A percentile compares a stretch with the other conserved stretches of the same genome.
These are phyloP conservation scores for Muscicapa adusta DNA, from an alignment of 2,113 vertebrate species.

Conservation along the genomic window DNA sequence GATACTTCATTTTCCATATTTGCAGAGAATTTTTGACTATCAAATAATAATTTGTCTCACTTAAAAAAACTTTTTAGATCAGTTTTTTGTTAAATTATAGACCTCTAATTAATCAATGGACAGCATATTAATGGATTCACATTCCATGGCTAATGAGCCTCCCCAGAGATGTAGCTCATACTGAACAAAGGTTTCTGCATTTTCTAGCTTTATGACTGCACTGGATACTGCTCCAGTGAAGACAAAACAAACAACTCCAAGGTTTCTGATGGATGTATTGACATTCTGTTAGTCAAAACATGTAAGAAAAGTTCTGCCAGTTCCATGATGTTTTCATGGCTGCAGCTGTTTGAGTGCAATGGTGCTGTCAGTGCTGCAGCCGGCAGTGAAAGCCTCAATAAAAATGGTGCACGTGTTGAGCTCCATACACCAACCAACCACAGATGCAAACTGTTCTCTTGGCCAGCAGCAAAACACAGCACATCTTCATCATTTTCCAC, in stretches of 20 bases:
- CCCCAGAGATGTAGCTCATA: background rate
- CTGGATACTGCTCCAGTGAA: constrained; percentile 34
- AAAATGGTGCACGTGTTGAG: constrained; percentile 4
- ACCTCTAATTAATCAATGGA: background rate
- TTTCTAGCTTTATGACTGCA: constrained; percentile 39
- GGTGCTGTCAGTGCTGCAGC: background rate
- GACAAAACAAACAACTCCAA: constrained; percentile 23
- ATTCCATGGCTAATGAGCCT: background rate
- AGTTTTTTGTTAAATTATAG: background rate
- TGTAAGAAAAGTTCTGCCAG: constrained; percentile 27
- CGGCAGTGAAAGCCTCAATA: constrained; percentile 39
- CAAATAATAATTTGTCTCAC: background rate
- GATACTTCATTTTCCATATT: background rate
- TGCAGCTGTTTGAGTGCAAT: constrained; percentile 48
- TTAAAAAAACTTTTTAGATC: background rate
- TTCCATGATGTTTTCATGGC: background rate
- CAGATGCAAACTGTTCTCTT: background rate
- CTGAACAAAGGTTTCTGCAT: background rate
- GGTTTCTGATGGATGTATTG: constrained; percentile 27
- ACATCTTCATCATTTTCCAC: background rate
- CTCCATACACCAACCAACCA: background rate
- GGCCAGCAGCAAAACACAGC: background rate
- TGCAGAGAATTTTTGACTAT: background rate
- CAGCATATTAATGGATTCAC: background rate
- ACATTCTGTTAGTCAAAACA: constrained; percentile 40